Base-by-base conservation (phyloP, 1,140 invertebrate species). In the Sitobion miscanthi region DNA sequence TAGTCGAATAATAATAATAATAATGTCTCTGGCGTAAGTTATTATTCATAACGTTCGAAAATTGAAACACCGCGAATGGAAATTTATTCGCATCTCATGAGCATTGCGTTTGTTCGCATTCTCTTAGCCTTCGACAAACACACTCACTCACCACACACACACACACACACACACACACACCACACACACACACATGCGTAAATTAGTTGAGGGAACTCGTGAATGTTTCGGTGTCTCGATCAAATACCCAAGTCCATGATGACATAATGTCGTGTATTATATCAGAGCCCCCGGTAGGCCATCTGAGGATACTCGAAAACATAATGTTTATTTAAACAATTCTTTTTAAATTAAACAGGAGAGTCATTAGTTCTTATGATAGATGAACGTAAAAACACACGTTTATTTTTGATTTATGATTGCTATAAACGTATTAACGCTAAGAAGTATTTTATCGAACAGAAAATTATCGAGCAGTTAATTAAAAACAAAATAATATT, bases 31-130 rank as follows among this genome's bases (percentile, higher is more conserved):
- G 25, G 14, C 25, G 45, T n/a, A 21, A 87, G 86, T 87, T 49
- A 87, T 87, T 87, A 87, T 87, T 87, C 86, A 87, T 87, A n/a
- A 25, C 21, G 25, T 87, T 87, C 30, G 14, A 49, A 87, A 87
- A 87, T 87, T 87, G 23, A 49, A 87, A 87, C 11, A 49, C 23
- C 30, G 6, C 47, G 45, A 49, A n/a, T 17, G 86, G 14, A 86
- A 47, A 86, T 86, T 25, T 30, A 38, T 77, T 77, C 14, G 30
- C n/a, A 77, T 45, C 85, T 86, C 85, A n/a, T 7, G 14, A 49
- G n/a, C 30, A 30, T 35, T 49, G 25, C 5, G 11, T 49, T 86
- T 86, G 83, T 86, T 42, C 25, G 42, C 38, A 35, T 14, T 45
- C 23, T 30, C 38, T 86, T 42, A 14, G 42, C 38, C 23, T 3